A percentile compares a stretch with the other conserved stretches of the same genome.
These are phyloP conservation scores for Acleris laterana DNA, from an alignment of 2,888 invertebrate species.

Conservation along the genomic window DNA sequence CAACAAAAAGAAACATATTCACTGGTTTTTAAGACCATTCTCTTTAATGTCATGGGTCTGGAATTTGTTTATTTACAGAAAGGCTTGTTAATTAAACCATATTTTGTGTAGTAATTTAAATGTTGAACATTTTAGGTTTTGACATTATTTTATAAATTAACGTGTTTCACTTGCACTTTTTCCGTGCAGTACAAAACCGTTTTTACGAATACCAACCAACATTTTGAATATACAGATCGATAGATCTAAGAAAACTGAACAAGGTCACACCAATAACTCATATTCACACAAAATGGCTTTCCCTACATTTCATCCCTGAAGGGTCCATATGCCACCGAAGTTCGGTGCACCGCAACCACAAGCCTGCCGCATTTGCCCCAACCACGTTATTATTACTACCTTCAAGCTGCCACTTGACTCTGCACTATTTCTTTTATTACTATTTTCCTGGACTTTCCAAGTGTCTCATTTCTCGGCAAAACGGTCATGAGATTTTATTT, in stretches of 20 bases:
- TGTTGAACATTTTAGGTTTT: background rate
- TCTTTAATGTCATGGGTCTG: too few species aligned
- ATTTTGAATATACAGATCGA: background rate
- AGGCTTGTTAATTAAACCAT: too few species aligned
- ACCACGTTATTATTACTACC: constrained; percentile 22
- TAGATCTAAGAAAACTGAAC: background rate
- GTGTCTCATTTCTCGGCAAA: too few species aligned
- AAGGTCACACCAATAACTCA: background rate
- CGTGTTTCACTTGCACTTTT: background rate
- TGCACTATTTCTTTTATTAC: constrained; percentile 22
- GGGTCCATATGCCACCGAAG: constrained; percentile 2
- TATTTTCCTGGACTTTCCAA: background rate
- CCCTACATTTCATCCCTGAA: too few species aligned
- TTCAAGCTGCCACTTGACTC: constrained; percentile 24
- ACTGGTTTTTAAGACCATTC: too few species aligned
- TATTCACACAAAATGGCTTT: too few species aligned
- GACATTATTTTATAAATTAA: background rate
- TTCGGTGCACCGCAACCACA: constrained; percentile 16
- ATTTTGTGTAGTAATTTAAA: too few species aligned
- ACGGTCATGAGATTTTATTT: too few species aligned
- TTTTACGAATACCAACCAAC: background rate
- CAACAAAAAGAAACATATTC: too few species aligned
- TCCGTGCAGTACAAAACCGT: background rate
- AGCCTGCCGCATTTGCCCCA: background rate
- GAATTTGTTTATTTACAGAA: too few species aligned